phyloP scores from a whole-genome alignment of 1,140 invertebrate species.

The Tyrophagus putrescentiae region DNA sequence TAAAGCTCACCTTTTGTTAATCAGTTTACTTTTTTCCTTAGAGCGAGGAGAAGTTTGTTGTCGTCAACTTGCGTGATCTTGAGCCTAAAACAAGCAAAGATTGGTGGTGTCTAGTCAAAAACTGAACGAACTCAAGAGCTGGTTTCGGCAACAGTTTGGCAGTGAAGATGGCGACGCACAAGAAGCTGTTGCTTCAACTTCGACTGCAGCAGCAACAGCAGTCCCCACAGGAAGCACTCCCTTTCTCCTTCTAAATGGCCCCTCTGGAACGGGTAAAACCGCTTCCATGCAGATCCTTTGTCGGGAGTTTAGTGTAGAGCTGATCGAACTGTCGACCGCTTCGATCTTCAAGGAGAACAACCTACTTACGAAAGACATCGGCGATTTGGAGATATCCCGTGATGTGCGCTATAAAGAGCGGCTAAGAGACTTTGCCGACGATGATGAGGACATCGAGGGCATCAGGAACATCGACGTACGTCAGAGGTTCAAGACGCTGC shows the following conservation, averaged over 20 bases:
- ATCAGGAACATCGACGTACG: no score
- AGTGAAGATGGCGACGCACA: no score
- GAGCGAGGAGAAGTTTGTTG: neutral
- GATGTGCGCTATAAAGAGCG: no score
- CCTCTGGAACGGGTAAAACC: constrained; percentile 16
- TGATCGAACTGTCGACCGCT: neutral
- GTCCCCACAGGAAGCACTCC: neutral
- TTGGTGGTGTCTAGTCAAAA: constrained; percentile 7
- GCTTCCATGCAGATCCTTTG: neutral
- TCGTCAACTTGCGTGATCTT: neutral
- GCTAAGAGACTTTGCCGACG: no score
- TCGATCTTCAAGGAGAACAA: no score
- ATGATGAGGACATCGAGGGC: no score
- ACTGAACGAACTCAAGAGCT: neutral
- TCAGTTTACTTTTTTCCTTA: no score
- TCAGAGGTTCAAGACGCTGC: neutral
- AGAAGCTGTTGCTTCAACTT: no score
- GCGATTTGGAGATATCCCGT: no score
- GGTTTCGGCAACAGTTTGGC: neutral
- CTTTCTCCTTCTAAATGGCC: constrained; percentile 17
- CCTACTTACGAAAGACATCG: no score
- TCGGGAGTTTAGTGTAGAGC: constrained; percentile 1
- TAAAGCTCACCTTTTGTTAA: no score
- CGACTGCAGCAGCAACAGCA: no score
- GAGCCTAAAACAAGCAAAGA: neutral